Evolutionary conservation across 2,113 vertebrate species (phyloP).

Genomic region (Python bivittatus): DNA sequence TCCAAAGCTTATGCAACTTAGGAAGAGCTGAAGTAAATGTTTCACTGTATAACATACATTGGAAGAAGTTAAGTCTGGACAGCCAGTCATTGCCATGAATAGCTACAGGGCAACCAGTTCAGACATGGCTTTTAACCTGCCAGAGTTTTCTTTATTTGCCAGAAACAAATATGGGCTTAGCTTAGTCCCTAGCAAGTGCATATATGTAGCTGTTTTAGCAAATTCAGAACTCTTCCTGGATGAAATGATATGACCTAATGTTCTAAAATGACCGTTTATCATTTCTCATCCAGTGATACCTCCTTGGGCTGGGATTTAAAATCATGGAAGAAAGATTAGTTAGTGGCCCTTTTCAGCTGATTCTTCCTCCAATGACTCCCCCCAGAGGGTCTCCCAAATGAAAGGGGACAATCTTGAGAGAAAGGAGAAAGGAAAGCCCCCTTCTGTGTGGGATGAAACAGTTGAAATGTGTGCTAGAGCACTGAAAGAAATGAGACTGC

Average conservation of each 20-base stretch:
- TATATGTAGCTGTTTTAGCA: not conserved
- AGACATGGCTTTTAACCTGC: not conserved
- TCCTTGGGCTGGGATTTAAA: not conserved
- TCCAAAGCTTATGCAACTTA: not conserved
- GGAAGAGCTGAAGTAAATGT: not conserved
- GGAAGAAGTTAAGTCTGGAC: not conserved
- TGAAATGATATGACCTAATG: not conserved
- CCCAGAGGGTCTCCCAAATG: not conserved
- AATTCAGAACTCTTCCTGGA: not conserved
- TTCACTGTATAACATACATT: not conserved
- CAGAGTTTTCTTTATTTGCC: not conserved
- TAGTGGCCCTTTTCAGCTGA: not conserved
- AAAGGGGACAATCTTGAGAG: not conserved
- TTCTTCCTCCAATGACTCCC: not conserved
- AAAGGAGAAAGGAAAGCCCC: not conserved
- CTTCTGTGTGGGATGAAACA: not conserved
- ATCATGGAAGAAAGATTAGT: not conserved
- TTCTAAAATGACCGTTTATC: not conserved
- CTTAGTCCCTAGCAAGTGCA: not conserved
- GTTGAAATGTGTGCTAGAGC: not conserved
- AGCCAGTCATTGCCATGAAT: not conserved
- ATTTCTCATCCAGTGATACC: not conserved
- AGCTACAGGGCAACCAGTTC: not conserved
- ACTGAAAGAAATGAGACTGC: conserved; percentile 14
- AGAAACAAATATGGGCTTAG: not conserved